Evolutionary conservation across 2,888 invertebrate genomes (phyloP).

Genomic region (Diarsia dahlii): DNA sequence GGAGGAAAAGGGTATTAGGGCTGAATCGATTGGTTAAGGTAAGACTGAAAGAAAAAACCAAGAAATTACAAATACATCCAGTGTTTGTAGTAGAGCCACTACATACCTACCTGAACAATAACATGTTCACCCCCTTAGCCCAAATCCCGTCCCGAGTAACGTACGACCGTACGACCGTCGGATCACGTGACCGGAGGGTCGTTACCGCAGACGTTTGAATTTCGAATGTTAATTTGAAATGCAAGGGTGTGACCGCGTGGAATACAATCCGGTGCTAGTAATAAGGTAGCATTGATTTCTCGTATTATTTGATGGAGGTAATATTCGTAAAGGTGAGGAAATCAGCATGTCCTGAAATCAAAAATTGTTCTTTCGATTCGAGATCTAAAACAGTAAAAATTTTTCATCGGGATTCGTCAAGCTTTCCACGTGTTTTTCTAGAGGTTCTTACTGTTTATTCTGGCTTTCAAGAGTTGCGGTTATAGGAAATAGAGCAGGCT

Average conservation of each 20-base stretch:
- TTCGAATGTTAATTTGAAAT: slow-evolving; percentile 82
- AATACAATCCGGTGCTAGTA: slow-evolving; percentile 70
- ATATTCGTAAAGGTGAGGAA: neutral
- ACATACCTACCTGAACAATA: neutral
- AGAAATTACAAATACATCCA: no score
- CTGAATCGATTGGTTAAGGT: no score
- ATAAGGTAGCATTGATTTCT: slow-evolving; percentile 56
- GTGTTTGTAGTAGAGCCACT: no score
- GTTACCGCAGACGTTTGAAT: slow-evolving; percentile 80
- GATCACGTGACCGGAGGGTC: slow-evolving; percentile 77
- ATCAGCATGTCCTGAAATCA: no score
- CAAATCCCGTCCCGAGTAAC: slow-evolving; percentile 41
- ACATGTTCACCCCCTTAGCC: slow-evolving; percentile 14
- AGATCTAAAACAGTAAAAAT: no score
- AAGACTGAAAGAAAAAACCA: no score
- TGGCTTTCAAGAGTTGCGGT: neutral
- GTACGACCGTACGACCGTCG: slow-evolving; percentile 47
- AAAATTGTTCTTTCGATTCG: no score
- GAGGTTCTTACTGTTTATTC: neutral
- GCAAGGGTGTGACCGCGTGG: slow-evolving; percentile 80
- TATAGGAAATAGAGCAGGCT: neutral
- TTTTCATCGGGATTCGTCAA: neutral
- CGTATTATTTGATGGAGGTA: slow-evolving; percentile 12
- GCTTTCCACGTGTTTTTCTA: neutral
- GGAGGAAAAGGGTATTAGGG: no score